Base-by-base conservation (phyloP, 2,113 vertebrate species). In the Phyllopteryx taeniolatus region DNA sequence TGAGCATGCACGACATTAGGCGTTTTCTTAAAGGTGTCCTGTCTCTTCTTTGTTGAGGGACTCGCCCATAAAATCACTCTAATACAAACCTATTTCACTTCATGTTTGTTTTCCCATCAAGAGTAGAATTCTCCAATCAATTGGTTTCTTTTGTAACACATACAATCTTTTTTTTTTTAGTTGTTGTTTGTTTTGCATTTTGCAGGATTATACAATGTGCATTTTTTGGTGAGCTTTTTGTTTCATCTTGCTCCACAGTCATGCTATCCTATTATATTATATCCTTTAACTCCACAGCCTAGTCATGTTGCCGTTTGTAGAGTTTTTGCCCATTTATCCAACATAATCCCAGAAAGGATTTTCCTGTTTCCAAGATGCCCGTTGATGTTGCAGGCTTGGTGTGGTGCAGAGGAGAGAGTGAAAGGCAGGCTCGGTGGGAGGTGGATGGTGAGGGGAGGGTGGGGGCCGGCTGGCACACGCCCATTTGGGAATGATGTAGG, bases 11-110 rank as follows among this genome's bases (percentile, higher is more conserved):
- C 78, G 76, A 66, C 76, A 82, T 71, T 79, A 91, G 90, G 91
- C 91, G 89, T 91, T 91, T 92, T 91, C 91, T 90, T 91, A 89
- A 92, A 91, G 91, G 86, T 89, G 81, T 87, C 89, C 83, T 74
- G 89, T 90, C 82, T 86, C 85, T 75, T 85, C 88, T 91, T 91
- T 90, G 89, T 90, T 92, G 84, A 82, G 47, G 31, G 65, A 79
- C 86, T 86, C 83, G 72, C 72, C 80, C 80, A 72, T 31, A 43
- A 73, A 77, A 82, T 22, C 59, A 56, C 44, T 71, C n/a, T 46
- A n/a, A 22, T 27, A 15, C 31, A 27, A 12, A 44, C 19, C 17
- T 51, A 51, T 17, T 15, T 64, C 11, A 13, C 62, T n/a, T 64
- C 39, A 61, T 61, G 31, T 35, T 17, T 61, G 15, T 17, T 35